phyloP scores from a whole-genome alignment of 2,113 vertebrate species.

The Propithecus coquereli region DNA sequence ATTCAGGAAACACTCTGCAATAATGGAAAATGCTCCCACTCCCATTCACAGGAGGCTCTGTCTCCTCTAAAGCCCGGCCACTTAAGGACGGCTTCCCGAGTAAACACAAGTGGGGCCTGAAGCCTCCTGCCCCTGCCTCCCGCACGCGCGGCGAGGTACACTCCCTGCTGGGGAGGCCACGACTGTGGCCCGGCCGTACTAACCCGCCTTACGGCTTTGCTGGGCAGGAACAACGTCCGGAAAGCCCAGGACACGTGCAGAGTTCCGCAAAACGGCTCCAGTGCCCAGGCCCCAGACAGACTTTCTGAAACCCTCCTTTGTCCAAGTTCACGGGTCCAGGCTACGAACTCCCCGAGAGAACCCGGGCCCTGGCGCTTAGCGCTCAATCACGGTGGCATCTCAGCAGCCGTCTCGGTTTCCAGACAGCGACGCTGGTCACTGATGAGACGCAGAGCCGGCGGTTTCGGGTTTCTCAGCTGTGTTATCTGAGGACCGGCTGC shows the following conservation, averaged over 20 bases:
- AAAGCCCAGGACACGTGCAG: not conserved
- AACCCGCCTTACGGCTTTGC: slow-evolving; percentile 32
- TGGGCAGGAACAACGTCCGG: slow-evolving; percentile 20
- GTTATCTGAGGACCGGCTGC: slow-evolving; percentile 72
- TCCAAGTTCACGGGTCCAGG: slow-evolving; percentile 55
- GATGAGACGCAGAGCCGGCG: slow-evolving; percentile 41
- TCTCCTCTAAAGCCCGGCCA: not conserved
- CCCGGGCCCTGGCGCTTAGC: slow-evolving; percentile 19
- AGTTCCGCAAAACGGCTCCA: slow-evolving; percentile 35
- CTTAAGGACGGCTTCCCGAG: not conserved
- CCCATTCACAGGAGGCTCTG: not conserved
- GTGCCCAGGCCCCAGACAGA: not conserved
- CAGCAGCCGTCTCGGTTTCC: slow-evolving; percentile 51
- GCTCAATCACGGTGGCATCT: slow-evolving; percentile 63
- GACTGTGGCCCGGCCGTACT: too few relatives aligned
- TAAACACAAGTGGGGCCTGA: not conserved
- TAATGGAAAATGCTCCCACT: not conserved
- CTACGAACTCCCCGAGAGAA: not conserved
- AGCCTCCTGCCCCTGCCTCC: not conserved
- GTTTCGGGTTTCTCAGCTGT: slow-evolving; percentile 62
- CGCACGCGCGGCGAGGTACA: too few relatives aligned
- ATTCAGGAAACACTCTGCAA: not conserved
- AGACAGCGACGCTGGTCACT: slow-evolving; percentile 51
- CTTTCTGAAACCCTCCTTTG: slow-evolving; percentile 72
- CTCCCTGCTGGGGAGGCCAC: too few relatives aligned